phyloP scores from a whole-genome alignment of 2,113 vertebrate species.

The Nothobranchius furzeri region DNA sequence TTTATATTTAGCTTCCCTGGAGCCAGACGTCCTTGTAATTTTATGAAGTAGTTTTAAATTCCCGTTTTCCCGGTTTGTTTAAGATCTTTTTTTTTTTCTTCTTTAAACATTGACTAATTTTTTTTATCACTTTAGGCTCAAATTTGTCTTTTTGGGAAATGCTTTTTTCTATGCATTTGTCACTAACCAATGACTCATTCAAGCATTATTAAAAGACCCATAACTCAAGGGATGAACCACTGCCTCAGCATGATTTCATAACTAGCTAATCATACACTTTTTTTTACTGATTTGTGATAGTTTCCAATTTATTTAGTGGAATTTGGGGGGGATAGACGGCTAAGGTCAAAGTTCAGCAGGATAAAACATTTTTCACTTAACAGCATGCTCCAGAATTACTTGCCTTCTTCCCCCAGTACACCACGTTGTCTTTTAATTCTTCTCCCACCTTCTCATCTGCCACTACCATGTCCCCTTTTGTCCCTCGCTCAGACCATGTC shows the following conservation, averaged over 20 bases:
- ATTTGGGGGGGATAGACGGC: neutral
- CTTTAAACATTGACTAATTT: neutral
- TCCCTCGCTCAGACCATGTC: constrained; percentile 46
- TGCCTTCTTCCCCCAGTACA: constrained; percentile 3
- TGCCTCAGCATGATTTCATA: neutral
- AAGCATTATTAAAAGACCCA: neutral
- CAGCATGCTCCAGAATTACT: constrained; percentile 27
- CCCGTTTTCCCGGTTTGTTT: neutral
- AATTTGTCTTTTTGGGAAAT: neutral
- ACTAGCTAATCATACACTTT: neutral
- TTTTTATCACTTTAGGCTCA: neutral
- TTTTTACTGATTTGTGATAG: neutral
- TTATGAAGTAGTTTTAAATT: neutral
- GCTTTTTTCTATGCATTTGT: neutral
- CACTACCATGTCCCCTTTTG: constrained; percentile 25
- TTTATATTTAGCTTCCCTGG: neutral
- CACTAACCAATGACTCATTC: neutral
- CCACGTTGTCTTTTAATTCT: constrained; percentile 8
- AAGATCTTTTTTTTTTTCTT: neutral
- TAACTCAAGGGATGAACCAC: neutral
- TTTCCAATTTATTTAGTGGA: neutral
- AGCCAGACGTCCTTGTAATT: neutral
- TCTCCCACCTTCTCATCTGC: constrained; percentile 1
- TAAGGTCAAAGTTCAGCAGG: neutral
- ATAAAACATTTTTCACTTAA: constrained; percentile 6